Conservation (phyloP, 2,797 vertebrate species). For the Chaetodon trifasciatus region DNA sequence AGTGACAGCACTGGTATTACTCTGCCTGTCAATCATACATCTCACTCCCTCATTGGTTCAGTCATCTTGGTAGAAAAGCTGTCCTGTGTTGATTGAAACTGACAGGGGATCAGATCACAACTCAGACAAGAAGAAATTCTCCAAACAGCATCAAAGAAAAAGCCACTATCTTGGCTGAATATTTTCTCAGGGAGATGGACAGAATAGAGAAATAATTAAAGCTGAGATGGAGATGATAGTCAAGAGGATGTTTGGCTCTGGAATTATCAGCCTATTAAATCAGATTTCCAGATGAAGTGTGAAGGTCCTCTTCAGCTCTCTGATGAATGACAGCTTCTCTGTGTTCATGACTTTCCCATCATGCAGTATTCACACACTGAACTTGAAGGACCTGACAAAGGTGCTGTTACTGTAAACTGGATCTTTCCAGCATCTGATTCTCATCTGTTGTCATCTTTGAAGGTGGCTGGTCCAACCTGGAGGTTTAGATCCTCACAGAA, state of each 20-base stretch:
- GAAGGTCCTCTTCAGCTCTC: background rate
- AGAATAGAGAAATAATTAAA: background rate
- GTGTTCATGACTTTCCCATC: background rate
- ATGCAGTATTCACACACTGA: background rate
- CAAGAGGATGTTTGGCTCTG: background rate
- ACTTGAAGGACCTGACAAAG: background rate
- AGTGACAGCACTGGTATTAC: conserved; percentile 17
- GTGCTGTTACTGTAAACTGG: background rate
- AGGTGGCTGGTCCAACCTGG: too few relatives aligned
- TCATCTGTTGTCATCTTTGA: too few relatives aligned
- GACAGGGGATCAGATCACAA: background rate
- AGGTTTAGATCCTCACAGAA: too few relatives aligned
- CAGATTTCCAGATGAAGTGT: conserved; percentile 18
- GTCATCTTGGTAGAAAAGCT: background rate
- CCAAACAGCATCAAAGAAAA: background rate
- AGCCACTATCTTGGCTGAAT: background rate
- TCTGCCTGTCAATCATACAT: conserved; percentile 14
- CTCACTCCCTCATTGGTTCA: background rate
- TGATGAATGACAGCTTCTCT: background rate
- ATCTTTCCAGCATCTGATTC: too few relatives aligned
- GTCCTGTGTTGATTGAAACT: background rate
- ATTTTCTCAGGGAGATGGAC: background rate
- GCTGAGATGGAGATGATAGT: background rate
- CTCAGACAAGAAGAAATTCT: background rate
- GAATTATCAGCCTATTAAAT: conserved; percentile 12